Conservation (phyloP, 2,113 vertebrate genomes). For the Periophthalmus modestus region DNA sequence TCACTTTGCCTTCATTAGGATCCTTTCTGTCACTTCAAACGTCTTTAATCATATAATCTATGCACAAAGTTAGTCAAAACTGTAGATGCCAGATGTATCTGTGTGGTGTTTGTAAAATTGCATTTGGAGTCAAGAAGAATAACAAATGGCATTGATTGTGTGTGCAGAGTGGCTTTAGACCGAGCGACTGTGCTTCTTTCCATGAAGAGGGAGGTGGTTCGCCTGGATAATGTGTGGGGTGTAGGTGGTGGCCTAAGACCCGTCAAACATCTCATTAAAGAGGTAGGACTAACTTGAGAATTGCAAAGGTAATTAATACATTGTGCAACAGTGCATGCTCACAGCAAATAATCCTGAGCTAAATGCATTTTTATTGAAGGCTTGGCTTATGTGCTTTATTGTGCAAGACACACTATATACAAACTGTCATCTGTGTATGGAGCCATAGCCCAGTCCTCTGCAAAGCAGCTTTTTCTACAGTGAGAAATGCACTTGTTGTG, state of each 20-base stretch:
- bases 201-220: conserved; percentile 83
- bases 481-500: conserved; percentile 5
- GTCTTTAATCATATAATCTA: background rate
- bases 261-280: conserved; percentile 86
- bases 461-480: conserved; percentile 30
- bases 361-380: background rate
- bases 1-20: background rate
- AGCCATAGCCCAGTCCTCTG: conserved; percentile 24
- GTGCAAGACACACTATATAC: conserved; percentile 45
- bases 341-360: background rate
- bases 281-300: conserved; percentile 64
- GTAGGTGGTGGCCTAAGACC: conserved; percentile 86
- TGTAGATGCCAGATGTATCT: background rate
- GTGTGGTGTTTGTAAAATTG: background rate
- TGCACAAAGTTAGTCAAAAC: background rate
- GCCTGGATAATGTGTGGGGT: conserved; percentile 88
- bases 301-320: background rate
- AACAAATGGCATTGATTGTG: background rate
- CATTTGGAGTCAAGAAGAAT: background rate
- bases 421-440: conserved; percentile 47
- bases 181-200: conserved; percentile 81
- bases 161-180: conserved; percentile 82
- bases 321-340: background rate
- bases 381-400: conserved; percentile 30
- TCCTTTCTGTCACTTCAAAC: background rate